Conservation (phyloP, 2,888 invertebrate genomes). For the Thymelicus sylvestris region DNA sequence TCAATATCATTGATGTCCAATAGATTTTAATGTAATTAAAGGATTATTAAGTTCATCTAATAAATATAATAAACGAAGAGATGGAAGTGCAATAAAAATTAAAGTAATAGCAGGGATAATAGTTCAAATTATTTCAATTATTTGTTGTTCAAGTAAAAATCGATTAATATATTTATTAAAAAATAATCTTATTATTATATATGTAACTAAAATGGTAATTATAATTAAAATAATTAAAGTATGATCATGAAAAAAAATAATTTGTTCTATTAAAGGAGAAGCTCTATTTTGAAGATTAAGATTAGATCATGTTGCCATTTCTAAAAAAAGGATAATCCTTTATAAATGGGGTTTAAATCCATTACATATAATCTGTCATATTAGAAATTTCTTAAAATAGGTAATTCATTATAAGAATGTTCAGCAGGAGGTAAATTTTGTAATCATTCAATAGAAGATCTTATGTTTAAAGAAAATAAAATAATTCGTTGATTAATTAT, state of each 20-base stretch:
- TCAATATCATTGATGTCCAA: conserved; percentile 88
- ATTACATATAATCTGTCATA: conserved; percentile 84
- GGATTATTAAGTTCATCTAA: conserved; percentile 86
- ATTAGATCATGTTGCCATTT: conserved; percentile 85
- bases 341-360: conserved; percentile 88
- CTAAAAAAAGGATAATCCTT: conserved; percentile 86
- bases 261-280: conserved; percentile 87
- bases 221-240: conserved; percentile 85
- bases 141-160: conserved; percentile 84
- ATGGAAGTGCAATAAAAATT: conserved; percentile 87
- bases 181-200: conserved; percentile 82
- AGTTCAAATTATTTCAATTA: conserved; percentile 88
- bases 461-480: conserved; percentile 76
- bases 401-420: conserved; percentile 85
- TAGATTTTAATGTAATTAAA: conserved; percentile 85
- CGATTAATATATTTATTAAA: conserved; percentile 85
- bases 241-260: conserved; percentile 87
- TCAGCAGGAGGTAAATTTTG: conserved; percentile 84
- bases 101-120: conserved; percentile 85
- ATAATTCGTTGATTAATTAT: conserved; percentile 80
- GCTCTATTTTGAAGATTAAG: conserved; percentile 85
- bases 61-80: conserved; percentile 85
- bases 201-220: conserved; percentile 85
- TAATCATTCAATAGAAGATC: conserved; percentile 86
- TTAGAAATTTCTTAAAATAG: conserved; percentile 85